Base-by-base conservation (phyloP, 1,140 invertebrate genomes). In the Hylyphantes graminicola region DNA sequence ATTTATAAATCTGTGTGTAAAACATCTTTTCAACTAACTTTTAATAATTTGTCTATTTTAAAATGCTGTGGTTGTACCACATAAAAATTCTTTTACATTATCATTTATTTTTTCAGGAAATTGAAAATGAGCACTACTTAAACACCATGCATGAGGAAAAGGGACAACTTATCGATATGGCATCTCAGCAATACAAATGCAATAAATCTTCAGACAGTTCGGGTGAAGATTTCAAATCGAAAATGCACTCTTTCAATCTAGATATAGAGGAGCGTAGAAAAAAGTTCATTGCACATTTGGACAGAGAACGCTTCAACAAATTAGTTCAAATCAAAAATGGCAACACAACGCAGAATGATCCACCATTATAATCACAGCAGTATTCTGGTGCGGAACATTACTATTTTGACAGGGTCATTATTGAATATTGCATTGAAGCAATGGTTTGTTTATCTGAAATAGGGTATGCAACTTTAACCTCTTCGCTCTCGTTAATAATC, bases 241-340 rank as follows among this genome's bases (percentile, higher is more conserved):
- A 76, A 17, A 76, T 76, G 17, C 19, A 59, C 0, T 51, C n/a
- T 7, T 17, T 76, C 10, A 57, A 19, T 53, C 50, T 65, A 19
- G 50, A 65, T 73, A 73, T 81, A 57, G 5, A 72, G 53, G 35
- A 53, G 8, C 55, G 80, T 7, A 54, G 72, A 65, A 67, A 55
- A 35, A 75, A 67, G n/a, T 75, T 55, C 55, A 10, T 83, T n/a
- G 48, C 65, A 54, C 48, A 83, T 3, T 53, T 74, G 15, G 70
- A 83, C 11, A 65, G n/a, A 19, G 72, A 83, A 65, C 80, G 50
- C 17, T 83, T 74, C 17, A 51, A 59, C 11, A 35, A 21, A 83
- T 72, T 83, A 13, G 9, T 75, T 1, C 51, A 67, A 55, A 83
- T 83, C n/a, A 83, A 83, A 67, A 48, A 83, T 9, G 80, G 80